Conservation (phyloP, 2,797 vertebrate genomes). For the Tadarida brasiliensis region DNA sequence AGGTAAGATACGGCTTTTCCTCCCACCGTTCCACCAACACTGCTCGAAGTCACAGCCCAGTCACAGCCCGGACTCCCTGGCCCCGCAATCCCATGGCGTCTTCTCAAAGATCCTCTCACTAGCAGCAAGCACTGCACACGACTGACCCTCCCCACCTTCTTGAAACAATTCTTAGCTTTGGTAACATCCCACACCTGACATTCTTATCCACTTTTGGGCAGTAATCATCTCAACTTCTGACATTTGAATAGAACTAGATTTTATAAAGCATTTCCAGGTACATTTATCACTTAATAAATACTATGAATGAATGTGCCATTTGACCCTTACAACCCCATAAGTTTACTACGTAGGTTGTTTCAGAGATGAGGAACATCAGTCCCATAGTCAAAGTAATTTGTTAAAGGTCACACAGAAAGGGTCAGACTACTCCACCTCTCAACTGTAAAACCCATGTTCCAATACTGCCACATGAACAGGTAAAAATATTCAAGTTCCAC, state of each 20-base stretch:
- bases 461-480: neutral
- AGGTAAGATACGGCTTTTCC: neutral
- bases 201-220: neutral
- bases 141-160: neutral
- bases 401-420: neutral
- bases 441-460: neutral
- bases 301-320: neutral
- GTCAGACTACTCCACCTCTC: neutral
- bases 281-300: neutral
- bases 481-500: neutral
- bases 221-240: neutral
- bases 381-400: neutral
- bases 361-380: slow-evolving; percentile 27
- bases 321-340: neutral
- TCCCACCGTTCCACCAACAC: neutral
- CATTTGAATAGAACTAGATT: neutral
- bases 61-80: neutral
- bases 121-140: neutral
- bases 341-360: neutral
- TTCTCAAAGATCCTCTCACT: neutral
- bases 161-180: neutral
- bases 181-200: neutral
- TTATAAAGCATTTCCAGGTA: neutral
- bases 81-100: neutral
- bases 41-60: neutral